These are phyloP conservation scores for Hanleya hanleyi DNA, from an alignment of 2,888 invertebrate genomes.

Conservation along the genomic window DNA sequence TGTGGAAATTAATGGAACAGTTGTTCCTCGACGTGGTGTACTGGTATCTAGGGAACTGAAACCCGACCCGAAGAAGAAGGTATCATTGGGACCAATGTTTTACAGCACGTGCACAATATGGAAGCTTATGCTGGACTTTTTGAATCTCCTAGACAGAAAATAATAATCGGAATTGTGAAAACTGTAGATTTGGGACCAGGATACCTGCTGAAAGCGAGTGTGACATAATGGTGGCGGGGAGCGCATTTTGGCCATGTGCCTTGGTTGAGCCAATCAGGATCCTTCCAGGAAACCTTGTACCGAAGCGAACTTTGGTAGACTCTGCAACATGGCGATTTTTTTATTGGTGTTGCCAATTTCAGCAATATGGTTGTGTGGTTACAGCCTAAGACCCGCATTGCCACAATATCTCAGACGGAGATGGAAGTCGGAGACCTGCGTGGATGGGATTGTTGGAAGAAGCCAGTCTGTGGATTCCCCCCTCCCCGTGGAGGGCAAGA, in stretches of 20 bases:
- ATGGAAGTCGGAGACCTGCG: neutral
- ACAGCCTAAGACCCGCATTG: too few species aligned
- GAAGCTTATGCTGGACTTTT: neutral
- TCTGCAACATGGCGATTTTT: neutral
- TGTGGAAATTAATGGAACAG: too few species aligned
- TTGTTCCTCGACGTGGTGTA: too few species aligned
- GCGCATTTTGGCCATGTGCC: too few species aligned
- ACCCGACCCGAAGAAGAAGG: constrained; percentile 8
- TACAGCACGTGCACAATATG: constrained; percentile 13
- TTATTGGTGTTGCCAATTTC: neutral
- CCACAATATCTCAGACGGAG: neutral
- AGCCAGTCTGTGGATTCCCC: too few species aligned
- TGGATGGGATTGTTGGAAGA: neutral
- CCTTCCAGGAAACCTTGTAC: neutral
- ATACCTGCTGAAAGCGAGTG: too few species aligned
- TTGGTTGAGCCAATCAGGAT: neutral
- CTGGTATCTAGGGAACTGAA: too few species aligned
- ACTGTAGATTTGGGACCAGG: too few species aligned
- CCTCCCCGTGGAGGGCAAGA: too few species aligned
- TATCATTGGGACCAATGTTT: constrained; percentile 30
- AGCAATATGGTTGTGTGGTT: constrained; percentile 2
- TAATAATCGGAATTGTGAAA: too few species aligned
- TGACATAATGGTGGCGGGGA: too few species aligned
- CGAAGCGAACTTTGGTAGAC: neutral
- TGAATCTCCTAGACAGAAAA: neutral